Evolutionary conservation across 2,113 vertebrate species (phyloP).

Genomic region (Tursiops truncatus): DNA sequence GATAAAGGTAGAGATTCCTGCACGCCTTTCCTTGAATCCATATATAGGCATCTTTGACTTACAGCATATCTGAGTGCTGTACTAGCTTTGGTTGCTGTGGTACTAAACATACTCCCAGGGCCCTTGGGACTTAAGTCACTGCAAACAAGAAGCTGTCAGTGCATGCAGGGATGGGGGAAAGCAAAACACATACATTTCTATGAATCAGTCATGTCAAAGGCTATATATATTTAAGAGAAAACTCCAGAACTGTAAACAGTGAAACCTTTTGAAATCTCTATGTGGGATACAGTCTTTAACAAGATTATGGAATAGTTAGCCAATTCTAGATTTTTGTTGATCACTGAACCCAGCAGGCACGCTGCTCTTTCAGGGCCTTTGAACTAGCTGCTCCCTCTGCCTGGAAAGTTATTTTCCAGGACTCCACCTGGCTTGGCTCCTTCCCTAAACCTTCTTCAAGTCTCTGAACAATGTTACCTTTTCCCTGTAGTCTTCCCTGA

Average conservation of each 20-base stretch:
- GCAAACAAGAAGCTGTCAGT: background rate
- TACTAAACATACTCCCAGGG: background rate
- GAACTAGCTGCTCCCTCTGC: background rate
- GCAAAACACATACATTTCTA: background rate
- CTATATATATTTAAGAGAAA: background rate
- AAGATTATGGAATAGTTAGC: background rate
- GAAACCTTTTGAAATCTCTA: background rate
- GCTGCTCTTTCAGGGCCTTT: background rate
- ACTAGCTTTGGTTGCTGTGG: background rate
- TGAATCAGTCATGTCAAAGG: background rate
- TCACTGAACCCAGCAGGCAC: background rate
- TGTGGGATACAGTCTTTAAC: background rate
- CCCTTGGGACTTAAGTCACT: background rate
- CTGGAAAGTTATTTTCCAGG: background rate
- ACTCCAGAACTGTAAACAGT: background rate
- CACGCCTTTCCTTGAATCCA: background rate
- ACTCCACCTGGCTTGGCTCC: background rate
- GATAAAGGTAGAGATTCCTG: background rate
- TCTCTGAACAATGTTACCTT: background rate
- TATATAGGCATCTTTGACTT: background rate
- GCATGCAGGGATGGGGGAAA: background rate
- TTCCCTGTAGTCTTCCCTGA: background rate
- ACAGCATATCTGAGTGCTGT: background rate
- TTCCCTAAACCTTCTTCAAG: background rate
- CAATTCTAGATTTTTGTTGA: background rate